Conservation (phyloP, 92 coral and sea anemone species). For the Epizoanthus ramosus region DNA sequence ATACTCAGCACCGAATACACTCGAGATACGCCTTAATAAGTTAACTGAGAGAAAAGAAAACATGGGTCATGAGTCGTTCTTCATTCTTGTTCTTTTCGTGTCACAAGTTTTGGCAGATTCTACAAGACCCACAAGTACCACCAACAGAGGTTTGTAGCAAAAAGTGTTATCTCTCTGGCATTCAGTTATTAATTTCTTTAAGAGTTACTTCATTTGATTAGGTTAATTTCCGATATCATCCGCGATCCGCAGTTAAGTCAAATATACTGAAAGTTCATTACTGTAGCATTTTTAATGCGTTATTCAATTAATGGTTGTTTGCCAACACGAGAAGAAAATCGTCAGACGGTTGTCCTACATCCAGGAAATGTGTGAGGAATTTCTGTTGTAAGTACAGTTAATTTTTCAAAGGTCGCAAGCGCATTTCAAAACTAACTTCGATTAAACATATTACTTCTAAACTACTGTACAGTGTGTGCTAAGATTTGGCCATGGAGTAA, state of each 20-base stretch:
- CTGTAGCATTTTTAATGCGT: too few species aligned
- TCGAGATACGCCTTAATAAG: not conserved
- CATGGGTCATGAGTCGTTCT: not conserved
- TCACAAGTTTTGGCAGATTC: not conserved
- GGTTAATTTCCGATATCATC: not conserved
- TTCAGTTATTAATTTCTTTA: not conserved
- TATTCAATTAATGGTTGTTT: conserved; percentile 3
- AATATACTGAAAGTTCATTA: not conserved
- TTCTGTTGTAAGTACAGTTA: not conserved
- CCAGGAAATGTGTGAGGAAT: not conserved
- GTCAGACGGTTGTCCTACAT: too few species aligned
- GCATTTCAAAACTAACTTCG: too few species aligned
- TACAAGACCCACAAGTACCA: conserved; percentile 3
- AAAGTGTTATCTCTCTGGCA: not conserved
- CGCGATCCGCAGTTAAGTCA: not conserved
- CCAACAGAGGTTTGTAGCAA: conserved; percentile 1
- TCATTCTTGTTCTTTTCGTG: not conserved
- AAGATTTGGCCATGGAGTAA: too few species aligned
- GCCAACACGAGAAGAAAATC: not conserved
- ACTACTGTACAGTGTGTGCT: too few species aligned
- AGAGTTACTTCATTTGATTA: not conserved
- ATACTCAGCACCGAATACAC: not conserved
- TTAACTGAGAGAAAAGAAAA: not conserved
- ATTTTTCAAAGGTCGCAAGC: too few species aligned
- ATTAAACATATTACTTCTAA: too few species aligned